A percentile compares a stretch with the other conserved stretches of the same genome.
Evolutionary conservation across 2,888 invertebrate genomes (phyloP).

Genomic region (Melanostoma scalare): DNA sequence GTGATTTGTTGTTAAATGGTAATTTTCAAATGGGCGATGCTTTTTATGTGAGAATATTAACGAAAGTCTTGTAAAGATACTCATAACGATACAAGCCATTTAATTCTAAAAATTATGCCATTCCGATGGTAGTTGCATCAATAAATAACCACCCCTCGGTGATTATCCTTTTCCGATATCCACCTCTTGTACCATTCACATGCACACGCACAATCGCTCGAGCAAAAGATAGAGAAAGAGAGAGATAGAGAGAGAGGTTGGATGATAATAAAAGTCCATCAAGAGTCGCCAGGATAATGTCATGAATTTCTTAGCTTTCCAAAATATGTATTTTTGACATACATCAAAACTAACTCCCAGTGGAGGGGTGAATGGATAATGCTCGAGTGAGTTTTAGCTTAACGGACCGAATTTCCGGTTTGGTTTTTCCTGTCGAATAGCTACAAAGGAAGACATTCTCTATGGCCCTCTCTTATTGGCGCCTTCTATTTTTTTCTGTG

Average conservation of each 20-base stretch:
- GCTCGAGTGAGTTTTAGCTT: constrained; percentile 73
- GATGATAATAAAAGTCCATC: constrained; percentile 71
- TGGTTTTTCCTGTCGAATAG: constrained; percentile 84
- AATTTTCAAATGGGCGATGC: constrained; percentile 58
- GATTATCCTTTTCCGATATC: constrained; percentile 71
- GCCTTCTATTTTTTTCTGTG: constrained; percentile 39
- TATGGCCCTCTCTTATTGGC: constrained; percentile 41
- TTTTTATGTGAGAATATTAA: neutral
- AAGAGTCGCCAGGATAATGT: constrained; percentile 58
- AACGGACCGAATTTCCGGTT: constrained; percentile 81
- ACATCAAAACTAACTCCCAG: constrained; percentile 34
- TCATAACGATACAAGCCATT: constrained; percentile 70
- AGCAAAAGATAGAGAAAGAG: too few species aligned
- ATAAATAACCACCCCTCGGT: constrained; percentile 66
- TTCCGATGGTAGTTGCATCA: constrained; percentile 56
- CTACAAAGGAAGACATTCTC: constrained; percentile 47
- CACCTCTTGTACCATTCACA: constrained; percentile 35
- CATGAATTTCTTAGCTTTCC: constrained; percentile 62
- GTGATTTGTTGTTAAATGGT: constrained; percentile 70
- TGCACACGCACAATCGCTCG: constrained; percentile 24
- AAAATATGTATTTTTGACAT: constrained; percentile 69
- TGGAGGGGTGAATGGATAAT: constrained; percentile 44
- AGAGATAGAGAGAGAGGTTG: constrained; percentile 26
- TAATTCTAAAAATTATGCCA: constrained; percentile 67
- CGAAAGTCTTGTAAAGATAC: neutral